Conservation (phyloP, 2,888 invertebrate species). For the Aphodius sticticus region DNA sequence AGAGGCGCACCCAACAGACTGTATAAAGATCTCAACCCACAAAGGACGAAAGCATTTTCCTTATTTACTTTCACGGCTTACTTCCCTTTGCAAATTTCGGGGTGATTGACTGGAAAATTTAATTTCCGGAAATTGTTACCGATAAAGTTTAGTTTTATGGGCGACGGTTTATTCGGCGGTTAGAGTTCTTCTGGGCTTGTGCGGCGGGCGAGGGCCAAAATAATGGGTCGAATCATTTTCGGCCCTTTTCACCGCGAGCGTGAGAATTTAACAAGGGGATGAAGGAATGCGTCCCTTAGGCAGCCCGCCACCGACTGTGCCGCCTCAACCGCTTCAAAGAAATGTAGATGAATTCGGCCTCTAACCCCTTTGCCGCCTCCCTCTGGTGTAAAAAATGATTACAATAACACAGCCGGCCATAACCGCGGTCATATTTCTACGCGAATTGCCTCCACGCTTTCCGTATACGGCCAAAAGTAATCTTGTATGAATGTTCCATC, state of each 20-base stretch:
- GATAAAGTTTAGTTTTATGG: neutral
- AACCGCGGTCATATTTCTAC: neutral
- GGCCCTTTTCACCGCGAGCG: neutral
- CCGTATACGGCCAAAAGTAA: neutral
- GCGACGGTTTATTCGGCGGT: neutral
- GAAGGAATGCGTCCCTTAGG: neutral
- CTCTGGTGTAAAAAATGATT: neutral
- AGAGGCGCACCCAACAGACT: neutral
- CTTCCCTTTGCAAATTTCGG: neutral
- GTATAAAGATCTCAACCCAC: neutral
- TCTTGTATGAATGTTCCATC: neutral
- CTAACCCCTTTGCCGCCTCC: neutral
- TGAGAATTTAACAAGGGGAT: slow-evolving; percentile 4
- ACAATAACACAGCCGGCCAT: neutral
- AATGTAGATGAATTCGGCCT: neutral
- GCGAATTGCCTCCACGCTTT: neutral
- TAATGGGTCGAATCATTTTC: neutral
- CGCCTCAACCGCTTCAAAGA: neutral
- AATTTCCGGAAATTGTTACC: slow-evolving; percentile 4
- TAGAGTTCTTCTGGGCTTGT: neutral
- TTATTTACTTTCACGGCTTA: neutral
- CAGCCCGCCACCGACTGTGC: neutral
- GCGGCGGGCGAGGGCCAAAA: neutral
- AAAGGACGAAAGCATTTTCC: neutral
- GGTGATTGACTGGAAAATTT: neutral